Base-by-base conservation (phyloP, 2,888 invertebrate species). In the Hypolimnas misippus region DNA sequence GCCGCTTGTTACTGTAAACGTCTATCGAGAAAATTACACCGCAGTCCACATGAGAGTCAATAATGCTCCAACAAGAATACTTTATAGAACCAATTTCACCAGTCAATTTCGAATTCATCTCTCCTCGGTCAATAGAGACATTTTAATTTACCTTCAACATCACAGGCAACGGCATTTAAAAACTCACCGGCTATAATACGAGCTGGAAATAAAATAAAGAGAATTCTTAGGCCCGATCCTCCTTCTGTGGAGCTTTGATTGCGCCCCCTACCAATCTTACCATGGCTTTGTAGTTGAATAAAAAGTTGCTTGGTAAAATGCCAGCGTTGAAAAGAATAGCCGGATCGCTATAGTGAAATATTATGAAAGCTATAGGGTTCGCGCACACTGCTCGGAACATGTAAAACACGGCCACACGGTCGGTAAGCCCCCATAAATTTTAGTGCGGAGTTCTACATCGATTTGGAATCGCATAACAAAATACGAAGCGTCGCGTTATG, bases 241-340 rank as follows among this genome's bases (percentile, higher is more conserved):
- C 77, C 75, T 81, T 81, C 81, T 77, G 76, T 76, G 73, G 74
- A 81, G 81, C 88, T 88, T 88, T 86, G 88, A 90, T 90, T 88
- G 87, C 83, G 74, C 78, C 79, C 78, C 79, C 78, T 69, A 67
- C 72, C 72, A 73, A 73, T 74, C 72, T 71, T 70, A 74, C 82
- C 79, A 81, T 77, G 77, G 79, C 81, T 82, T 81, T 85, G 82
- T 86, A 83, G 81, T 84, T 82, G 78, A 83, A 86, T 87, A 89
- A 88, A 87, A 87, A 86, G 80, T 76, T 80, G 78, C 78, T 89
- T 90, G 90, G 87, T 87, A 86, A 79, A 84, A 87, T 88, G 89
- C 89, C 88, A 89, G 80, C 71, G 69, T 81, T 85, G 84, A 83
- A 87, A 87, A 87, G 84, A 88, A 87, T 86, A 78, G 78, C 76